These are phyloP conservation scores for Sinodicranocentrus sp. DNA, from an alignment of 2,888 invertebrate species.

Conservation along the genomic window DNA sequence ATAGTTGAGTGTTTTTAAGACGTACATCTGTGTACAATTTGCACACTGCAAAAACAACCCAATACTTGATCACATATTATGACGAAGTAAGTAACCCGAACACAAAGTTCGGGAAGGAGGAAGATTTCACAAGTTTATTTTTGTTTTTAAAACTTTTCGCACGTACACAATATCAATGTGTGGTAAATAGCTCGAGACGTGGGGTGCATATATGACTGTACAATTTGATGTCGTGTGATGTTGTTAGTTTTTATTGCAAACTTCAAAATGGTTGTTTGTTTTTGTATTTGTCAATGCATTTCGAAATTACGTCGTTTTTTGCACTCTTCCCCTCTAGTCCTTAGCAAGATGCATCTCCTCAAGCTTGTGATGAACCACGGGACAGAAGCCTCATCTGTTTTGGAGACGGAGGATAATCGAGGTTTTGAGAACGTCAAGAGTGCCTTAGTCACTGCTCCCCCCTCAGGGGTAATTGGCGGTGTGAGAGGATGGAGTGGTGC, in stretches of 20 bases:
- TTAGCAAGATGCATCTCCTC: conserved; percentile 54
- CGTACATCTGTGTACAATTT: too few species aligned
- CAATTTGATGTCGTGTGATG: conserved; percentile 3
- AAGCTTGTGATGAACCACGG: conserved; percentile 58
- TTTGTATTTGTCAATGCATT: neutral
- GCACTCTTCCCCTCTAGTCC: neutral
- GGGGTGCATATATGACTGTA: too few species aligned
- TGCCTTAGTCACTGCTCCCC: conserved; percentile 37
- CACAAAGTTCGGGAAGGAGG: too few species aligned
- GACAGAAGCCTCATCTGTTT: conserved; percentile 29
- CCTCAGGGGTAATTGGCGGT: conserved; percentile 61
- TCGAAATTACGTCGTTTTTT: neutral
- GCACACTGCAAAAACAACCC: too few species aligned
- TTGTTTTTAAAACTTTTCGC: too few species aligned
- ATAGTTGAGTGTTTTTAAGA: too few species aligned
- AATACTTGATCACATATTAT: too few species aligned
- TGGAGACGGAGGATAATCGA: conserved; percentile 29
- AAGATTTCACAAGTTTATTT: too few species aligned
- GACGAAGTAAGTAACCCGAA: too few species aligned
- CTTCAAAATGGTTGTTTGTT: neutral
- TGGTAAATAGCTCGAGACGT: too few species aligned
- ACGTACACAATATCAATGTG: too few species aligned
- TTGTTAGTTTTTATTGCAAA: neutral
- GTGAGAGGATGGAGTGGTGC: conserved; percentile 65
- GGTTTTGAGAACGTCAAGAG: conserved; percentile 31